Conservation (phyloP, 2,797 vertebrate species). For the Sciurus carolinensis region DNA sequence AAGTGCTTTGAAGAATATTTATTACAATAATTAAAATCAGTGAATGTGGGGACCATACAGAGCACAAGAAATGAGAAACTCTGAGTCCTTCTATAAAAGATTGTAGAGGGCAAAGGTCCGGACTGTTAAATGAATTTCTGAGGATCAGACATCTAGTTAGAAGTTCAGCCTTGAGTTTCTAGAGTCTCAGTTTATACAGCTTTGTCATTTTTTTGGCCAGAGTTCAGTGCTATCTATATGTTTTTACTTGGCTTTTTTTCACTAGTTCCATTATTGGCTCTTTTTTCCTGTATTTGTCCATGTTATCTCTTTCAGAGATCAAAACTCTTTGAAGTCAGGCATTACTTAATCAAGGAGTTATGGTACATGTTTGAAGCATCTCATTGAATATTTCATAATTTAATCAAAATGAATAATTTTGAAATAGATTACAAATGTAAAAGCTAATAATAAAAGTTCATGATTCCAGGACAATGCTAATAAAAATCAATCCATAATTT, state of each 20-base stretch:
- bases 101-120: background rate
- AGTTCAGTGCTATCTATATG: background rate
- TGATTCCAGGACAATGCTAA: background rate
- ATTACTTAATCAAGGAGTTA: background rate
- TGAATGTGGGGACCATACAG: background rate
- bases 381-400: background rate
- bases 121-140: background rate
- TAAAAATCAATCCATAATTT: background rate
- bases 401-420: background rate
- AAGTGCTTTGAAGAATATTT: background rate
- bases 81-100: background rate
- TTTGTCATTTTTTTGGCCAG: background rate
- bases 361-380: background rate
- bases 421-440: background rate
- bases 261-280: background rate
- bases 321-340: background rate
- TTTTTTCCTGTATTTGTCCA: background rate
- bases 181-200: background rate
- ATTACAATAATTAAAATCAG: background rate
- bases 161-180: accelerated
- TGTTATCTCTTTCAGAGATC: accelerated
- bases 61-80: background rate
- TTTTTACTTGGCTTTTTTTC: background rate
- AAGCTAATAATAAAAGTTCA: background rate
- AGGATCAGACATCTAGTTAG: background rate